Conservation (phyloP, 1,140 invertebrate genomes). For the Pseudomyrmex cubaensis region DNA sequence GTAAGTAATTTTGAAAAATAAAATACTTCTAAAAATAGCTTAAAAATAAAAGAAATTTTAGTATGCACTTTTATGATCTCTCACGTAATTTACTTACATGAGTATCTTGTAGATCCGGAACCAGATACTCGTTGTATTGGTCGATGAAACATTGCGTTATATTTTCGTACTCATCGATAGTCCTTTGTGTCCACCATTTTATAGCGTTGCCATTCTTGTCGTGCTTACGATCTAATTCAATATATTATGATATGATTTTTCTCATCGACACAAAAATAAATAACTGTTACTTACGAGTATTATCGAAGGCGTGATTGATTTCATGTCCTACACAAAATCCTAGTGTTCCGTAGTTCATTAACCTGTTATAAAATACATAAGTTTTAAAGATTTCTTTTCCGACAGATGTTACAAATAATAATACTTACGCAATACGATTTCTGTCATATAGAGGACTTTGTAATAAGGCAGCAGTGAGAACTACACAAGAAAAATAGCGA, state of each 20-base stretch:
- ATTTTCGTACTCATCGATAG: not conserved
- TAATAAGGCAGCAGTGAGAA: slow-evolving; percentile 15
- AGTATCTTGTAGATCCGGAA: not conserved
- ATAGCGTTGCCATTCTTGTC: slow-evolving; percentile 16
- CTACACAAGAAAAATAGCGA: not conserved
- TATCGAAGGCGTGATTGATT: not conserved
- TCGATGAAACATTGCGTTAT: slow-evolving; percentile 5
- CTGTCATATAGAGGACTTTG: not conserved
- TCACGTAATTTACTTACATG: not conserved
- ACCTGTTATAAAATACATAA: not conserved
- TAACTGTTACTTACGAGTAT: not conserved
- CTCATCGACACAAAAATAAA: not conserved
- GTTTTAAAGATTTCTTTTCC: not conserved
- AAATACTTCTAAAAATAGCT: not conserved
- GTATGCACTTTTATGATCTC: too few relatives aligned
- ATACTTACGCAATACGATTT: slow-evolving; percentile 20
- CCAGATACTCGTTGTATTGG: slow-evolving; percentile 4
- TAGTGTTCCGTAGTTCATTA: not conserved
- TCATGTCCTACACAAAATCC: not conserved
- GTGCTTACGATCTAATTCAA: slow-evolving; percentile 3
- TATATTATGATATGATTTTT: not conserved
- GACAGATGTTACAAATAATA: not conserved
- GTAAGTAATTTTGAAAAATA: not conserved
- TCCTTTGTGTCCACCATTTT: slow-evolving; percentile 13
- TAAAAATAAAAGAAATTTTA: too few relatives aligned